These are phyloP conservation scores for Andricus grossulariae DNA, from an alignment of 1,140 invertebrate genomes.

Conservation along the genomic window DNA sequence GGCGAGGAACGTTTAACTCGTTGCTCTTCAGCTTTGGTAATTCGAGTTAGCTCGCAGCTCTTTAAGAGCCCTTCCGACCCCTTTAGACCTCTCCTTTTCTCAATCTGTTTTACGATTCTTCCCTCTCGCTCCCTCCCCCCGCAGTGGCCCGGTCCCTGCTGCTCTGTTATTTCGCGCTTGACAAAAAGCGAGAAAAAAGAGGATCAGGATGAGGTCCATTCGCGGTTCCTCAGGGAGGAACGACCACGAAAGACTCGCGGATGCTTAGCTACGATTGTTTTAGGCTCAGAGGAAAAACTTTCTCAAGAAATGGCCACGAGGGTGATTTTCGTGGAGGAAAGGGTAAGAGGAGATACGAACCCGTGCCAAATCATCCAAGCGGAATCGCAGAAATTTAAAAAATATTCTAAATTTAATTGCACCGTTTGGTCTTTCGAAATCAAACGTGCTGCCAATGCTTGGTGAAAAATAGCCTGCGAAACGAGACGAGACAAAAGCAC, in stretches of 20 bases:
- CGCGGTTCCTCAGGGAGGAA: conserved; percentile 31
- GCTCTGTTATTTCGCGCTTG: conserved; percentile 71
- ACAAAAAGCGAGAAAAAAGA: conserved; percentile 67
- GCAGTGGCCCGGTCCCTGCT: conserved; percentile 34
- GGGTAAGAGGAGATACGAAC: conserved; percentile 39
- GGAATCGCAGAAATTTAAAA: conserved; percentile 77
- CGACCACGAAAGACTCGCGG: conserved; percentile 44
- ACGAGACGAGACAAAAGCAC: conserved; percentile 42
- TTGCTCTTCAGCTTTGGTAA: conserved; percentile 65
- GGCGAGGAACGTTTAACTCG: conserved; percentile 63
- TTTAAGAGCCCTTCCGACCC: conserved; percentile 54
- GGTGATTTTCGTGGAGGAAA: conserved; percentile 39
- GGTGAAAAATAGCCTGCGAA: conserved; percentile 72
- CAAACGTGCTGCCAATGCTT: conserved; percentile 69
- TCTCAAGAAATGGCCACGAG: conserved; percentile 35
- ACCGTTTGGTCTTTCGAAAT: conserved; percentile 70
- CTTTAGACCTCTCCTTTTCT: conserved; percentile 48
- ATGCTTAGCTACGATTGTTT: conserved; percentile 65
- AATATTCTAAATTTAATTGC: conserved; percentile 77
- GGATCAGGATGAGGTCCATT: conserved; percentile 37
- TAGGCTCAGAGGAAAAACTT: conserved; percentile 63
- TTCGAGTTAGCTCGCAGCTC: conserved; percentile 67
- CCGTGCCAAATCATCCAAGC: conserved; percentile 73
- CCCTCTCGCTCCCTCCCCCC: conserved; percentile 41
- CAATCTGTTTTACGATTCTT: conserved; percentile 42